These are phyloP conservation scores for Idaea straminata DNA, from an alignment of 2,888 invertebrate genomes.

Conservation along the genomic window DNA sequence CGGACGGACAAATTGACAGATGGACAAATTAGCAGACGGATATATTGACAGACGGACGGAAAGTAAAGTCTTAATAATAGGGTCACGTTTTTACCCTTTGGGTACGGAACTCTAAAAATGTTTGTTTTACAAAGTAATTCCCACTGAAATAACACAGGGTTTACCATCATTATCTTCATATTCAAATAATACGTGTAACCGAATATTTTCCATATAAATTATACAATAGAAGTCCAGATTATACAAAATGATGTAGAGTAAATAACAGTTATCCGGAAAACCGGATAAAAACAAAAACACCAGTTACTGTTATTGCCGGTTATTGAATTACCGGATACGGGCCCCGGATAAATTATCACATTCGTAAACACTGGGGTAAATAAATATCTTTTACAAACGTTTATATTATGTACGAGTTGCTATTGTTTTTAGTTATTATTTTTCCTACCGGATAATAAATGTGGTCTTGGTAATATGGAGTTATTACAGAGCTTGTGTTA, in stretches of 20 bases:
- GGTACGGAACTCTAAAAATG: too few species aligned
- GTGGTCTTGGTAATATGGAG: background rate
- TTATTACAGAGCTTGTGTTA: background rate
- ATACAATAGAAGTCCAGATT: background rate
- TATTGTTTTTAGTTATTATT: background rate
- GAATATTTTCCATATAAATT: background rate
- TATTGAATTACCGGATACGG: conserved; percentile 1
- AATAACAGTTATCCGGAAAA: background rate
- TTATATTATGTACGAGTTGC: background rate
- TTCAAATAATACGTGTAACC: background rate
- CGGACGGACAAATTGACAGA: too few species aligned
- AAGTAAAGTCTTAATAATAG: too few species aligned
- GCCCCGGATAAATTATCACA: background rate
- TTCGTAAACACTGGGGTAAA: conserved; percentile 1
- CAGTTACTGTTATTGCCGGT: background rate
- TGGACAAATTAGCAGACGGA: too few species aligned
- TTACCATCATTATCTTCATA: background rate
- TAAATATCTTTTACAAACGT: background rate
- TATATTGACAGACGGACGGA: too few species aligned
- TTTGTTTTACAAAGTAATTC: too few species aligned
- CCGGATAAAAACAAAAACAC: conserved; percentile 1
- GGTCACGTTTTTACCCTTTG: too few species aligned
- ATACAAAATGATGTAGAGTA: background rate
- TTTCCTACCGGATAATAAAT: background rate
- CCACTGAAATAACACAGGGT: background rate